These are phyloP conservation scores for Struthio camelus DNA, from an alignment of 2,113 vertebrate genomes.

Conservation along the genomic window DNA sequence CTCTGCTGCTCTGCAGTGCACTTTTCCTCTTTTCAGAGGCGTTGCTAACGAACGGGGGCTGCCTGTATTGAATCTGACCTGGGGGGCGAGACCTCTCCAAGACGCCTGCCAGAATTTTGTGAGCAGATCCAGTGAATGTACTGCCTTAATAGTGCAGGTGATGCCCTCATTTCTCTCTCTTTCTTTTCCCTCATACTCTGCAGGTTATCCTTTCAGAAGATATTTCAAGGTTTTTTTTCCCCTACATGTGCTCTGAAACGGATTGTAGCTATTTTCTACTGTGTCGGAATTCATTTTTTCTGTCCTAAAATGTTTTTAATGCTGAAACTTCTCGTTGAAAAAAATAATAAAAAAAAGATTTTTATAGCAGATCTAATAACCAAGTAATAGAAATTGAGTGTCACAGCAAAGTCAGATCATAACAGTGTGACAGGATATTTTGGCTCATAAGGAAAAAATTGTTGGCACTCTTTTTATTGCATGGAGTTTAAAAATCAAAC, in stretches of 20 bases:
- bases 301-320: not conserved
- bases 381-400: not conserved
- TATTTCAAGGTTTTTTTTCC: not conserved
- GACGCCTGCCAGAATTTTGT: not conserved
- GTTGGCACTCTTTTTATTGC: not conserved
- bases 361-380: not conserved
- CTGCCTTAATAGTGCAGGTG: not conserved
- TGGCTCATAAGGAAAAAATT: conserved; percentile 15
- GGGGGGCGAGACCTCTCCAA: not conserved
- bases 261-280: not conserved
- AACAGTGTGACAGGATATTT: conserved; percentile 13
- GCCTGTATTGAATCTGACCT: not conserved
- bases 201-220: not conserved
- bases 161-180: not conserved
- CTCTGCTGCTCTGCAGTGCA: not conserved
- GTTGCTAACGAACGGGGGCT: not conserved
- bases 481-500: not conserved
- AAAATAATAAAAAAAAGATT: not conserved
- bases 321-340: not conserved
- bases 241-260: not conserved
- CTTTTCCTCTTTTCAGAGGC: not conserved
- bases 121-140: not conserved
- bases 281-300: not conserved
- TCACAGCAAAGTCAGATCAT: conserved; percentile 5
- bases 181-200: not conserved